These are phyloP conservation scores for Leptothorax acervorum DNA, from an alignment of 2,888 invertebrate species.

Conservation along the genomic window DNA sequence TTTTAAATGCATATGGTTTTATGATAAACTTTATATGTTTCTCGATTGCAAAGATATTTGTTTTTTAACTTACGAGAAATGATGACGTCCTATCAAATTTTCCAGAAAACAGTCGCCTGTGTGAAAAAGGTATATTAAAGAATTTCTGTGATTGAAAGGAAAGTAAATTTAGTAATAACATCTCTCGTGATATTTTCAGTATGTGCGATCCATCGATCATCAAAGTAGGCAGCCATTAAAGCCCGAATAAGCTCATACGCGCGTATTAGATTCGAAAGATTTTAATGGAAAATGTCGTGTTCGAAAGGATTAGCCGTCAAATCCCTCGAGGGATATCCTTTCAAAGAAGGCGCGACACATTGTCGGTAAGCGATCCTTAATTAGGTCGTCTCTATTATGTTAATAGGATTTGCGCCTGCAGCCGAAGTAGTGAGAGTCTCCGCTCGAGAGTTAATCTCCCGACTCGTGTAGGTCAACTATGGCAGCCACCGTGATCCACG, in stretches of 20 bases:
- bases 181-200: background rate
- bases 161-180: background rate
- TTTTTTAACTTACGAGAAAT: background rate
- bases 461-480: conserved; percentile 42
- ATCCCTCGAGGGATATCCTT: conserved; percentile 29
- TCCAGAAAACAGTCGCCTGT: background rate
- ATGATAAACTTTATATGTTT: background rate
- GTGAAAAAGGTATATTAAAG: background rate
- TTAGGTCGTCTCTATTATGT: conserved; percentile 51
- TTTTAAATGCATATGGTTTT: background rate
- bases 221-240: conserved; percentile 15
- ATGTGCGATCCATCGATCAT: background rate
- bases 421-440: conserved; percentile 20
- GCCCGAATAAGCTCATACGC: conserved; percentile 10
- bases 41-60: background rate
- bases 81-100: background rate
- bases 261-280: conserved; percentile 27
- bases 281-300: conserved; percentile 40
- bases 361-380: conserved; percentile 44
- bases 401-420: conserved; percentile 49
- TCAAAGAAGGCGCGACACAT: conserved; percentile 41
- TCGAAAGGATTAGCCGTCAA: conserved; percentile 26
- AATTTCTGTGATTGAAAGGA: background rate
- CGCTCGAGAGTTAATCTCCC: conserved; percentile 42
- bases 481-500: conserved; percentile 55